phyloP scores from a whole-genome alignment of 2,113 vertebrate species.

The Engystomops pustulosus region DNA sequence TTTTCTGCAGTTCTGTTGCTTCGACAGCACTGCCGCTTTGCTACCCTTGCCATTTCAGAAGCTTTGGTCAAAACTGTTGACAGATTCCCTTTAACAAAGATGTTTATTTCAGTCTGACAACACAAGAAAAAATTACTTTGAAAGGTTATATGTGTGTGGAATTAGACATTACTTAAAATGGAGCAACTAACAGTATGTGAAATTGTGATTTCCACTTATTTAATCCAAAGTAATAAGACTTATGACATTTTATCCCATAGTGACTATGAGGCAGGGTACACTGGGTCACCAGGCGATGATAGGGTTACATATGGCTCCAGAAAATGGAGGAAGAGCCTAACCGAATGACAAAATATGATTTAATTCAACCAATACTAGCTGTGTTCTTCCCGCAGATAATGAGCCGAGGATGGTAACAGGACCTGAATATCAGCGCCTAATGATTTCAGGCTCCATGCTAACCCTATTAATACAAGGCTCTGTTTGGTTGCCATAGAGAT shows the following conservation, averaged over 20 bases:
- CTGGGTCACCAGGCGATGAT: neutral
- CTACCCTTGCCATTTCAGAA: too few relatives aligned
- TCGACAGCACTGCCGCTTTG: too few relatives aligned
- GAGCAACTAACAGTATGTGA: too few relatives aligned
- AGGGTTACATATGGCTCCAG: neutral
- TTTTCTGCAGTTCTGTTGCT: too few relatives aligned
- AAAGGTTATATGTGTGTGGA: too few relatives aligned
- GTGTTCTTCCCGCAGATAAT: conserved; percentile 6
- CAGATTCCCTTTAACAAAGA: too few relatives aligned
- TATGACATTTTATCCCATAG: neutral
- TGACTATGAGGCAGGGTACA: neutral
- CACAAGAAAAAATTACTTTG: too few relatives aligned
- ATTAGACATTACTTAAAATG: neutral
- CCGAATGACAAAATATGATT: neutral
- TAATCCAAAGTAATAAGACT: neutral
- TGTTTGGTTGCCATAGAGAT: conserved; percentile 48
- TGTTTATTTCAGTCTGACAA: too few relatives aligned
- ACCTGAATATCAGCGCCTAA: conserved; percentile 23
- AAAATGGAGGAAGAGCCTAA: neutral
- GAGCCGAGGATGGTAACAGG: neutral
- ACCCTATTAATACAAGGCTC: conserved; percentile 43
- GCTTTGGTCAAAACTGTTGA: too few relatives aligned
- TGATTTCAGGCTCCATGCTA: conserved; percentile 29
- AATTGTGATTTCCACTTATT: too few relatives aligned
- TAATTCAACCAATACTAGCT: conserved; percentile 4